Evolutionary conservation across 2,113 vertebrate species (phyloP).

Genomic region (Indicator maculatus): DNA sequence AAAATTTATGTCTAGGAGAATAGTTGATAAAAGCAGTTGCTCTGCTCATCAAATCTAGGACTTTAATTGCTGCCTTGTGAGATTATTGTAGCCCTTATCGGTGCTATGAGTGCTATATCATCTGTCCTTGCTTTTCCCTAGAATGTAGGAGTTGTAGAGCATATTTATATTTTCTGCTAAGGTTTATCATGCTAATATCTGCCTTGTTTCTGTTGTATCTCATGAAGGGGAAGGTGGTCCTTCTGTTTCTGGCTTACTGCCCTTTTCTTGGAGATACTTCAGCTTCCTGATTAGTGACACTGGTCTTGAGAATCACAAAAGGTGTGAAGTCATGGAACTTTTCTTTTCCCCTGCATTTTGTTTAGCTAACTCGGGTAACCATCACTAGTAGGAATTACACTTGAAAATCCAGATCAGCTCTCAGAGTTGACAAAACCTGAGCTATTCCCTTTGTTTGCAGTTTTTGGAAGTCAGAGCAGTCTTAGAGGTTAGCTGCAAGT

Average conservation of each 20-base stretch:
- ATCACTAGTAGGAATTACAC: neutral
- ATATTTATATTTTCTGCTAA: neutral
- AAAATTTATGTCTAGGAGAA: neutral
- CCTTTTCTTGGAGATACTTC: neutral
- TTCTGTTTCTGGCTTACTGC: neutral
- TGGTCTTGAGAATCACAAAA: neutral
- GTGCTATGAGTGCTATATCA: neutral
- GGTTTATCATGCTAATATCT: neutral
- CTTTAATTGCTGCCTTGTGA: neutral
- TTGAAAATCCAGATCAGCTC: neutral
- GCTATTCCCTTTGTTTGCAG: neutral
- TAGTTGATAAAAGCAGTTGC: neutral
- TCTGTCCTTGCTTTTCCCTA: neutral
- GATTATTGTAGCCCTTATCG: neutral
- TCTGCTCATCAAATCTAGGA: neutral
- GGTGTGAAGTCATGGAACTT: accelerated
- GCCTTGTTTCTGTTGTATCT: neutral
- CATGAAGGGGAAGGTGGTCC: neutral
- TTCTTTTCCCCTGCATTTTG: neutral
- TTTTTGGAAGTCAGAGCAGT: neutral
- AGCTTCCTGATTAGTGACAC: neutral
- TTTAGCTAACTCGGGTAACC: neutral
- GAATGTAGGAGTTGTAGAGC: neutral
- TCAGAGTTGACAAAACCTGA: neutral
- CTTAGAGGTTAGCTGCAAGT: neutral